Evolutionary conservation across 2,888 invertebrate species (phyloP).

Genomic region (Acanthococcus lagerstroemiae): DNA sequence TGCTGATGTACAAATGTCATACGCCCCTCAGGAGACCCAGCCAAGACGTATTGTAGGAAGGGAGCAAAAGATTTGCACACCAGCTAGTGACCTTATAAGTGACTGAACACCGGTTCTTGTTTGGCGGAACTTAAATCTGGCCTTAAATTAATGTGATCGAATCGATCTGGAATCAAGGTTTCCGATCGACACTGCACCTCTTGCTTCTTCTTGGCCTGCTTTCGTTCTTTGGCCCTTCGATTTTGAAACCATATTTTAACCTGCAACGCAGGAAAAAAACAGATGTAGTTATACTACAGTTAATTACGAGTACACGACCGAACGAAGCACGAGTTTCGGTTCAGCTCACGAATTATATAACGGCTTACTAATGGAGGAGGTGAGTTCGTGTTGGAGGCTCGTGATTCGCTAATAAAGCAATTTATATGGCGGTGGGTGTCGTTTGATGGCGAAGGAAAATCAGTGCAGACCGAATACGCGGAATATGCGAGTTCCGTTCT

Average conservation of each 20-base stretch:
- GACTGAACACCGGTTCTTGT: background rate
- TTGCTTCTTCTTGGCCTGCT: slow-evolving; percentile 74
- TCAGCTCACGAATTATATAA: background rate
- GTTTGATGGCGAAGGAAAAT: background rate
- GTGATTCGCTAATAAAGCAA: slow-evolving; percentile 4
- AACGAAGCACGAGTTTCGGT: background rate
- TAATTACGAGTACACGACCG: background rate
- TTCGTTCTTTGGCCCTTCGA: slow-evolving; percentile 84
- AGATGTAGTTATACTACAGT: background rate
- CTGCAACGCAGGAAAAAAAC: slow-evolving; percentile 41
- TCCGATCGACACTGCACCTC: slow-evolving; percentile 43
- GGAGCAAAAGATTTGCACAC: too few species aligned
- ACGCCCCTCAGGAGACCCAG: too few species aligned
- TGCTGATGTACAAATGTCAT: too few species aligned
- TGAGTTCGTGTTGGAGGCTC: background rate
- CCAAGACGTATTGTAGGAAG: too few species aligned
- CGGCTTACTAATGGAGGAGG: background rate
- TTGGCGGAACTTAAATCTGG: too few species aligned
- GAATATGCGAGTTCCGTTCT: too few species aligned
- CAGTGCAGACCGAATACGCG: too few species aligned
- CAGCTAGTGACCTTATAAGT: too few species aligned
- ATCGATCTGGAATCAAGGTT: background rate
- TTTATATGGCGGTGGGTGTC: background rate
- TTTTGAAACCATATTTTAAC: slow-evolving; percentile 85
- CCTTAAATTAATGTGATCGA: too few species aligned